phyloP scores from a whole-genome alignment of 2,797 vertebrate genomes.

The Etheostoma nigrum region DNA sequence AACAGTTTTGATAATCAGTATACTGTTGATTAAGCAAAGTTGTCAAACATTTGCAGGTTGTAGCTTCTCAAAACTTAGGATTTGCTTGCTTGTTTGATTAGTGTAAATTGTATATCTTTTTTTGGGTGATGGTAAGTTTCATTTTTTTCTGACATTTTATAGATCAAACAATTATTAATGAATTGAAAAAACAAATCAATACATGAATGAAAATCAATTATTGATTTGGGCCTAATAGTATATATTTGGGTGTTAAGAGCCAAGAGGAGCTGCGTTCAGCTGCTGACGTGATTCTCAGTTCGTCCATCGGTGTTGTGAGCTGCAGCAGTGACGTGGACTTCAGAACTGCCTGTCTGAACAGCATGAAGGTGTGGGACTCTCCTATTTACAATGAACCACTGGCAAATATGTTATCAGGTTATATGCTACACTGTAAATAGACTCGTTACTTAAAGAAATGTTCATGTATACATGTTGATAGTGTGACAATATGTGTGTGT shows the following conservation, averaged over 20 bases:
- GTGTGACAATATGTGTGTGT: neutral
- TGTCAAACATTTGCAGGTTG: neutral
- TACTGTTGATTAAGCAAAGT: neutral
- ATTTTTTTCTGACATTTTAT: neutral
- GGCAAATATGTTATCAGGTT: neutral
- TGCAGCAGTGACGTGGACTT: constrained; percentile 82
- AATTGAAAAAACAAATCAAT: neutral
- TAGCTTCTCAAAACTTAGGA: neutral
- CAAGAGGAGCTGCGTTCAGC: constrained; percentile 74
- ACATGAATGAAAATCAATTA: neutral
- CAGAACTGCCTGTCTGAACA: constrained; percentile 79
- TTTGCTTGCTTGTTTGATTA: neutral
- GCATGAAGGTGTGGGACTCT: constrained; percentile 80
- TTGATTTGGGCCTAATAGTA: neutral
- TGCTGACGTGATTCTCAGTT: constrained; percentile 76
- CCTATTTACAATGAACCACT: neutral
- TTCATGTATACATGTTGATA: neutral
- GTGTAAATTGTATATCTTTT: neutral
- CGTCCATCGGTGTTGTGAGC: constrained; percentile 78
- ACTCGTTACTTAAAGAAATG: neutral
- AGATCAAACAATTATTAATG: neutral
- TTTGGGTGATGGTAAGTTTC: neutral
- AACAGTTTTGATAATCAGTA: neutral
- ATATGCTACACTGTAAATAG: neutral
- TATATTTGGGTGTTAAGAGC: constrained; percentile 62